A percentile compares a stretch with the other conserved stretches of the same genome.
Conservation (phyloP, 2,888 invertebrate species). For the Phorcus lineatus region DNA sequence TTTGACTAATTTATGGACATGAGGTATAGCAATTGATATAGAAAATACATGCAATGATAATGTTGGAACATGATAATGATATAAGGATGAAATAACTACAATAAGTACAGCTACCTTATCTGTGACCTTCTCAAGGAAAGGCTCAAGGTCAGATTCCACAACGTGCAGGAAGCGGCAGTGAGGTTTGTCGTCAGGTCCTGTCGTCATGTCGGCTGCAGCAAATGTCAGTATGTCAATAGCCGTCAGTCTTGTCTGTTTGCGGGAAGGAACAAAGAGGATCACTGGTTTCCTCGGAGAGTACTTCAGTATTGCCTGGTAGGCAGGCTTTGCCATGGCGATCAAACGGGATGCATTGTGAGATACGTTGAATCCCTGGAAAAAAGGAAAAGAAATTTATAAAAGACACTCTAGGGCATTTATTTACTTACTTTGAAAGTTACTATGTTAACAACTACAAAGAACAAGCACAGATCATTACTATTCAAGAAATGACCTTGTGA, state of each 20-base stretch:
- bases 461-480: too few relatives aligned
- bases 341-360: slow-evolving; percentile 97
- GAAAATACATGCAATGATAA: neutral
- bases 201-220: slow-evolving; percentile 91
- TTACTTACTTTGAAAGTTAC: too few relatives aligned
- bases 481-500: neutral
- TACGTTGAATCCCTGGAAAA: slow-evolving; percentile 90
- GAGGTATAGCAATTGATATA: too few relatives aligned
- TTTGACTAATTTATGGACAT: too few relatives aligned
- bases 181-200: slow-evolving; percentile 86
- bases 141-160: slow-evolving; percentile 85
- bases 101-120: slow-evolving; percentile 82
- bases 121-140: slow-evolving; percentile 89
- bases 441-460: too few relatives aligned
- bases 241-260: slow-evolving; percentile 93
- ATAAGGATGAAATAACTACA: neutral
- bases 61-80: neutral
- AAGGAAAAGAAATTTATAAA: too few relatives aligned
- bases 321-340: slow-evolving; percentile 98
- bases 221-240: slow-evolving; percentile 96
- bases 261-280: slow-evolving; percentile 79
- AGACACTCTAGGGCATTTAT: too few relatives aligned
- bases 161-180: slow-evolving; percentile 93
- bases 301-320: slow-evolving; percentile 92
- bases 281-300: slow-evolving; percentile 71